phyloP scores from a whole-genome alignment of 2,797 vertebrate genomes.

The Anomalospiza imberbis region DNA sequence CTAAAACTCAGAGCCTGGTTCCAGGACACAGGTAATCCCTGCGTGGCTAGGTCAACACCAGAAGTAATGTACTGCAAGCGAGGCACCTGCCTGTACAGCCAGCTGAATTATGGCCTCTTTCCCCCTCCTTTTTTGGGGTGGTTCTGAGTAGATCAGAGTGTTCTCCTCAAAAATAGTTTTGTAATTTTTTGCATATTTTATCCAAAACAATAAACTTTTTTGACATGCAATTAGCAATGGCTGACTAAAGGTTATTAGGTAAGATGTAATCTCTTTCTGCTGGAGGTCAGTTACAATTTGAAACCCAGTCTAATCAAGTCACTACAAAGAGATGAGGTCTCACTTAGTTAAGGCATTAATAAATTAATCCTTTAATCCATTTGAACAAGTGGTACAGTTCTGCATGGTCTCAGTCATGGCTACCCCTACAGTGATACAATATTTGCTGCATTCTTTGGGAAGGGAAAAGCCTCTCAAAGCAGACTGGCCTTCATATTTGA shows the following conservation, averaged over 20 bases:
- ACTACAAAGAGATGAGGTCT: slow-evolving; percentile 47
- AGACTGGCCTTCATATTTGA: slow-evolving; percentile 34
- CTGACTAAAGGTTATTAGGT: slow-evolving; percentile 38
- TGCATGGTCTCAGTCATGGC: background rate
- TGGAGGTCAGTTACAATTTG: slow-evolving; percentile 53
- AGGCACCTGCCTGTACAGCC: background rate
- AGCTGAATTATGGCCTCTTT: background rate
- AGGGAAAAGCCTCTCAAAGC: background rate
- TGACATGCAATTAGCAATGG: slow-evolving; percentile 9
- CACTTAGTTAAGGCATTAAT: slow-evolving; percentile 50
- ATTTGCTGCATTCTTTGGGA: slow-evolving; percentile 26
- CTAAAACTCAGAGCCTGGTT: background rate
- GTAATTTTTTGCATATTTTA: background rate
- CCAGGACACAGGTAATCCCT: background rate
- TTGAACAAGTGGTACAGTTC: slow-evolving; percentile 29
- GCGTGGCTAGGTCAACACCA: background rate
- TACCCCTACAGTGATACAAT: background rate
- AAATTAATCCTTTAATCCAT: slow-evolving; percentile 67
- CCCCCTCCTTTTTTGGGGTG: background rate
- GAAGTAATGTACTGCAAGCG: background rate
- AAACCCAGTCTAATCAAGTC: slow-evolving; percentile 47
- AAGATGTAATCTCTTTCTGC: slow-evolving; percentile 45
- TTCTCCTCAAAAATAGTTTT: background rate
- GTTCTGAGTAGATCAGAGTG: background rate
- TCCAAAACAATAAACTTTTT: slow-evolving; percentile 4